Evolutionary conservation across 2,797 vertebrate species (phyloP).

Genomic region (Halcyon leucocephala): DNA sequence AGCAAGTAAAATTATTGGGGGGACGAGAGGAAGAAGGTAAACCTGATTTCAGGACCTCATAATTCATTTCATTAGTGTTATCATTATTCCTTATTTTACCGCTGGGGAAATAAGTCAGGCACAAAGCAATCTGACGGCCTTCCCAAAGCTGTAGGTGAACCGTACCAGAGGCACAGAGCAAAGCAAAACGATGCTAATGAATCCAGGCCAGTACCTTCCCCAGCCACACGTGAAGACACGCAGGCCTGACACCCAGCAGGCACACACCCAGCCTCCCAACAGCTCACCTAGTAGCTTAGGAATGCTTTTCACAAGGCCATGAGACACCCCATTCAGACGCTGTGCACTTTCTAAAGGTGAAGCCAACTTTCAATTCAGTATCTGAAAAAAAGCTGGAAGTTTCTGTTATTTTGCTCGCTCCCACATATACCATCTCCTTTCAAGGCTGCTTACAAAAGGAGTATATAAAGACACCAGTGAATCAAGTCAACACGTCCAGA

Average conservation of each 20-base stretch:
- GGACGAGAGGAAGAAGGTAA: no score
- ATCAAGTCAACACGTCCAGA: background rate
- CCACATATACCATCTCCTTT: background rate
- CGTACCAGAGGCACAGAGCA: no score
- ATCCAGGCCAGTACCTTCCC: background rate
- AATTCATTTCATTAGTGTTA: background rate
- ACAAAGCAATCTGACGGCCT: background rate
- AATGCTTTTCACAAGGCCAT: background rate
- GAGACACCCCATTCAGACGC: background rate
- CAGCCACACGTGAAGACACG: rapidly evolving
- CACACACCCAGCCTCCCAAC: background rate
- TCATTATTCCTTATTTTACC: background rate
- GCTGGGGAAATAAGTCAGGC: background rate
- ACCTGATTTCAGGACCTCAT: background rate
- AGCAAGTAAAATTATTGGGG: background rate
- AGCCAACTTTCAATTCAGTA: background rate
- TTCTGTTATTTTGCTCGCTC: background rate
- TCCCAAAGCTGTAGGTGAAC: background rate
- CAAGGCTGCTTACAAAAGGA: background rate
- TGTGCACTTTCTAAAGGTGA: rapidly evolving
- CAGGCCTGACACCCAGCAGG: background rate
- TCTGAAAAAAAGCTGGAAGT: background rate
- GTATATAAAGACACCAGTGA: background rate
- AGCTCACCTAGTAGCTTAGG: background rate
- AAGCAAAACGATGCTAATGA: background rate